phyloP scores from a whole-genome alignment of 2,113 vertebrate species.

The Piprites chloris region DNA sequence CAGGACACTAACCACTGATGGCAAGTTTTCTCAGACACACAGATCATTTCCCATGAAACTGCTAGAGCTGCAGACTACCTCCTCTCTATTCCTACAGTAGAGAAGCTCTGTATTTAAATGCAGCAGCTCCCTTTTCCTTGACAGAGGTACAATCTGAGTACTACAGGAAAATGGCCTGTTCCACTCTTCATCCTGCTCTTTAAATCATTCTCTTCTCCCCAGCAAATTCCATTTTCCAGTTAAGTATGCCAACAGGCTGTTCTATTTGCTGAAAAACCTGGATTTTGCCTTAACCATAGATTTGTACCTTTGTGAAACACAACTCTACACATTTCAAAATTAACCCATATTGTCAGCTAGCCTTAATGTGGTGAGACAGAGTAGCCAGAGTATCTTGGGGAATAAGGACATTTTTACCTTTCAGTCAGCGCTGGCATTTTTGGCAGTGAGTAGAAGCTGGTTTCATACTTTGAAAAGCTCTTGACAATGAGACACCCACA shows the following conservation, averaged over 20 bases:
- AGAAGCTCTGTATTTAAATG: not conserved
- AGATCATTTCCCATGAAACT: not conserved
- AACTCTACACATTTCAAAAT: not conserved
- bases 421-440: not conserved
- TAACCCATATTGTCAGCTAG: not conserved
- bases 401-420: not conserved
- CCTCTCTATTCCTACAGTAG: not conserved
- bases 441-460: not conserved
- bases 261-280: not conserved
- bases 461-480: not conserved
- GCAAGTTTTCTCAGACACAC: not conserved
- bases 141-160: not conserved
- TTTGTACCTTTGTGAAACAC: not conserved
- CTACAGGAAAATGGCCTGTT: not conserved
- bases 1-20: not conserved
- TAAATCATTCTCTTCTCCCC: not conserved
- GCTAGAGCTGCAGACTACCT: not conserved
- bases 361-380: not conserved
- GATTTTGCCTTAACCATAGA: not conserved
- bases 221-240: not conserved
- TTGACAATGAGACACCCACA: not conserved
- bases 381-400: not conserved
- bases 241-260: not conserved
- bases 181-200: not conserved
- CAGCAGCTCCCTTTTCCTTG: not conserved